phyloP scores from a whole-genome alignment of 2,888 invertebrate genomes.

The Caenorhabditis sinica region DNA sequence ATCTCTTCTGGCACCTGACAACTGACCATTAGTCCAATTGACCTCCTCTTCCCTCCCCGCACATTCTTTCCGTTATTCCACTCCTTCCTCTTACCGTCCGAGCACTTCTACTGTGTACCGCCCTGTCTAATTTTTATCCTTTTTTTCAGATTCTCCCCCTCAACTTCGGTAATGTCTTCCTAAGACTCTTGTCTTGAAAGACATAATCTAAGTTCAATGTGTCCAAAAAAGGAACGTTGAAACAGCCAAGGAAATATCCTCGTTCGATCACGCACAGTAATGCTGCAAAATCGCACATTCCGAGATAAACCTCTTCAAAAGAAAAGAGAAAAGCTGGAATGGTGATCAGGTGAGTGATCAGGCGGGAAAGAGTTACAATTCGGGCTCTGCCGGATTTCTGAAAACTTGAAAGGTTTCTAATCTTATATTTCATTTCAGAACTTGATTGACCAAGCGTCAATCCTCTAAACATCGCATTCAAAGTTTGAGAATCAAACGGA shows the following conservation, averaged over 20 bases:
- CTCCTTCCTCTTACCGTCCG: not conserved
- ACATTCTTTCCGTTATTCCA: not conserved
- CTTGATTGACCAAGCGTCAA: slow-evolving; percentile 36
- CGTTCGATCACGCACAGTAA: not conserved
- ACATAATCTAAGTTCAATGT: not conserved
- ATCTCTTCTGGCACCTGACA: slow-evolving; percentile 15
- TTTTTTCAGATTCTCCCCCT: slow-evolving; percentile 4
- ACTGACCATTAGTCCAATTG: slow-evolving; percentile 25
- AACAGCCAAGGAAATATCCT: no score
- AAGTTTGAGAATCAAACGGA: slow-evolving; percentile 51
- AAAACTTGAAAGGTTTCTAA: not conserved
- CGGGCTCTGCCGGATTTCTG: no score
- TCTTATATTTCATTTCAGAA: slow-evolving; percentile 20
- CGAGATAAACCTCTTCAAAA: no score
- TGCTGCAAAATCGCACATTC: not conserved
- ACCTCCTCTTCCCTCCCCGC: slow-evolving; percentile 4
- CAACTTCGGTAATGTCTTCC: slow-evolving; percentile 50
- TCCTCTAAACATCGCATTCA: slow-evolving; percentile 8
- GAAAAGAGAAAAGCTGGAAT: no score
- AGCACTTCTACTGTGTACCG: not conserved
- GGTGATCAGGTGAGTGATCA: not conserved
- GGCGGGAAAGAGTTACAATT: no score
- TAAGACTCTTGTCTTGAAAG: slow-evolving; percentile 50
- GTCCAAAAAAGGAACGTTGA: no score
- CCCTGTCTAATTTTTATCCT: not conserved